Base-by-base conservation (phyloP, 2,113 vertebrate species). In the Catharus fuscescens region DNA sequence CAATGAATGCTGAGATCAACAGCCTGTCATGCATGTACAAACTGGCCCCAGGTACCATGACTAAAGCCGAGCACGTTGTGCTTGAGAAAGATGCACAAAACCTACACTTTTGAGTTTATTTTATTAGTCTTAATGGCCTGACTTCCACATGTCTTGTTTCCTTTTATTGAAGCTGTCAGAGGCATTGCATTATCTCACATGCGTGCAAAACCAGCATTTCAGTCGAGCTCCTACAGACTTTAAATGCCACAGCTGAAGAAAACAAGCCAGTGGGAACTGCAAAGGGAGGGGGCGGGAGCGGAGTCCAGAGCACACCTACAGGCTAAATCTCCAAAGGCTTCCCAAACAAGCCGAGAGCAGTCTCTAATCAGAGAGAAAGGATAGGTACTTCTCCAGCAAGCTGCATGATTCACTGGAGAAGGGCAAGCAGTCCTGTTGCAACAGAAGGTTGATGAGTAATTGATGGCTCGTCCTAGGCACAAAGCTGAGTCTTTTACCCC, bases 161-260 rank as follows among this genome's bases (percentile, higher is more conserved):
- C 82, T 85, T 96, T 95, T 91, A 95, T 90, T 93, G 92, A 85
- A 88, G 95, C 92, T 77, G 87, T 93, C 91, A 69, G 84, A 88
- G 61, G 59, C 94, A 73, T 69, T 81, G 82, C 88, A 95, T 66
- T 72, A 80, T 82, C 84, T 86, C 85, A 86, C 74, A 91, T 3
- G 70, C 12, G 47, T 91, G 87, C 78, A 95, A 78, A 72, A 74
- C 2, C 91, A 73, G 78, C 14, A 1, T 38, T 80, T 80, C 92
- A 69, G 85, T 70, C 1, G 25, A 86, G 85, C 74, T 90, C 74
- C 32, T 19, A 76, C 56, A 70, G 81, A 85, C 29, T 85, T 76
- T 29, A 92, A 89, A 92, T 91, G 84, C 95, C 87, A 90, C 64
- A 95, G 90, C 94, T 62, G 85, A 95, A 44, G 90, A 88, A 93